Conservation (phyloP, 2,888 invertebrate genomes). For the Hydroisotoma schaefferi region DNA sequence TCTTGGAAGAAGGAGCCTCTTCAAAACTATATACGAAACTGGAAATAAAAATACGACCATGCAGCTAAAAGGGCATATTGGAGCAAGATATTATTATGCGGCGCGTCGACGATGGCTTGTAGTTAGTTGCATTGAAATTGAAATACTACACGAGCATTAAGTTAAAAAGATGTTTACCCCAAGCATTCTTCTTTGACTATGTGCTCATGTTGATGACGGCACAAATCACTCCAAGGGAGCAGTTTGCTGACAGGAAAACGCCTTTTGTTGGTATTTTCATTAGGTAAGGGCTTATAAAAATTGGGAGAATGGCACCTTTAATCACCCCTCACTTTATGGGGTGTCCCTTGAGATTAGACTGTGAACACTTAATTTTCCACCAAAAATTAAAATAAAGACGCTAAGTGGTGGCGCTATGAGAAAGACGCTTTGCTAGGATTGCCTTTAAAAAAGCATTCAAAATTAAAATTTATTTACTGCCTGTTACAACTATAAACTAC, state of each 20-base stretch:
- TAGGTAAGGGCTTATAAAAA: slow-evolving; percentile 18
- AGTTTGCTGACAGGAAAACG: slow-evolving; percentile 38
- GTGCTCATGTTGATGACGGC: slow-evolving; percentile 23
- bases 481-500: no score
- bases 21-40: no score
- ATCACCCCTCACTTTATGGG: slow-evolving; percentile 13
- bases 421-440: no score
- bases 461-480: no score
- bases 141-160: no score
- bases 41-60: no score
- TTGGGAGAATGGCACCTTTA: slow-evolving; percentile 18
- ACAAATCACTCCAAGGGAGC: slow-evolving; percentile 36
- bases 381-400: not conserved
- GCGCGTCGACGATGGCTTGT: no score
- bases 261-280: slow-evolving; percentile 45
- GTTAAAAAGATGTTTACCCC: not conserved
- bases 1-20: not conserved
- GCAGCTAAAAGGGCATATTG: no score
- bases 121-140: not conserved
- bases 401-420: not conserved
- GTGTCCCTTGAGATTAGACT: slow-evolving; percentile 8
- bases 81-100: no score
- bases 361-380: slow-evolving; percentile 8
- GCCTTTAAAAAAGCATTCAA: no score
- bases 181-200: not conserved